Evolutionary conservation across 1,140 invertebrate species (phyloP).

Genomic region (Pectinophora gossypiella): DNA sequence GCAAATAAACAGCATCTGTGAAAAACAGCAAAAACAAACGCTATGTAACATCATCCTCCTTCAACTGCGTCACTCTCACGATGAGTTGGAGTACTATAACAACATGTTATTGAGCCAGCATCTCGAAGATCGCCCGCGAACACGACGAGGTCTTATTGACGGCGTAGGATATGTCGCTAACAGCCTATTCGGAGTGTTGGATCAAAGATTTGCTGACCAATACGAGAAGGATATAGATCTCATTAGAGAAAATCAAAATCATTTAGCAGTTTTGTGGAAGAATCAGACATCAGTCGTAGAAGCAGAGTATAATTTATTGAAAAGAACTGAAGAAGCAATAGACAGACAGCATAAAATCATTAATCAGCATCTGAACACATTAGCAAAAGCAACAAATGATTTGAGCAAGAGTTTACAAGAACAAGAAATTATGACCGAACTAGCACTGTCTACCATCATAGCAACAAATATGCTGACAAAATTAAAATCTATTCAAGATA

Average conservation of each 20-base stretch:
- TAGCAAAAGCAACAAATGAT: neutral
- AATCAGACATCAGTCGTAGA: slow-evolving; percentile 8
- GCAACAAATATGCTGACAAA: slow-evolving; percentile 14
- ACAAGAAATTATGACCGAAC: slow-evolving; percentile 8
- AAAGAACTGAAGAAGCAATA: slow-evolving; percentile 7
- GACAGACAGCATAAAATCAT: slow-evolving; percentile 13
- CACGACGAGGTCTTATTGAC: slow-evolving; percentile 19
- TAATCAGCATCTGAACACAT: slow-evolving; percentile 6
- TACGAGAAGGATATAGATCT: slow-evolving; percentile 10
- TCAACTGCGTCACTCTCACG: slow-evolving; percentile 17
- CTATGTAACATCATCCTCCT: slow-evolving; percentile 7
- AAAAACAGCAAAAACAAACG: neutral
- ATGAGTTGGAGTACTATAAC: slow-evolving; percentile 19
- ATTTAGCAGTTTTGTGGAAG: slow-evolving; percentile 8
- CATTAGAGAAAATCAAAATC: slow-evolving; percentile 9
- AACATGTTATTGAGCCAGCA: slow-evolving; percentile 9
- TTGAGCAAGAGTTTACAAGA: slow-evolving; percentile 8
- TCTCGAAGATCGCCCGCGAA: neutral
- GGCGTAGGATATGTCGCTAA: slow-evolving; percentile 22
- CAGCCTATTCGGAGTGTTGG: slow-evolving; percentile 14
- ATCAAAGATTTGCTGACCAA: slow-evolving; percentile 12
- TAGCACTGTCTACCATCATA: slow-evolving; percentile 6
- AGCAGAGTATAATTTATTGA: slow-evolving; percentile 12
- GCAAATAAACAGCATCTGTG: neutral
- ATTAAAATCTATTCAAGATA: slow-evolving; percentile 13